Evolutionary conservation across 2,113 vertebrate genomes (phyloP).

Genomic region (Corydoras maculifer): DNA sequence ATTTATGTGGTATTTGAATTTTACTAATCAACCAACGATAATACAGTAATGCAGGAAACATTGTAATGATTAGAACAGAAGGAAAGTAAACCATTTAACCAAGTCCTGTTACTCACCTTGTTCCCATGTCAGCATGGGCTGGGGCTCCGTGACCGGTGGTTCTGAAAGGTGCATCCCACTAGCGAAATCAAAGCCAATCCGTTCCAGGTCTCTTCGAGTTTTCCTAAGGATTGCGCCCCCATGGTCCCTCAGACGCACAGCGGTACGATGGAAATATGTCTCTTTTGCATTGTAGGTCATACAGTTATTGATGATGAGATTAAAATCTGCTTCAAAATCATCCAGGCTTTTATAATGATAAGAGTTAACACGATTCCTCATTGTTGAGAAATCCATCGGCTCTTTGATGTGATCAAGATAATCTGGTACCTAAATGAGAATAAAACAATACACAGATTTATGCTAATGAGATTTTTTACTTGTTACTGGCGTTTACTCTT

Average conservation of each 20-base stretch:
- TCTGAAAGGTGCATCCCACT: conserved; percentile 82
- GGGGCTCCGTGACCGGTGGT: conserved; percentile 71
- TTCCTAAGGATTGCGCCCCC: conserved; percentile 86
- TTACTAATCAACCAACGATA: no score
- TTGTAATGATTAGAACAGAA: no score
- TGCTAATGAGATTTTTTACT: background rate
- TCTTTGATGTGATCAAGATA: conserved; percentile 90
- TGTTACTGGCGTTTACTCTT: no score
- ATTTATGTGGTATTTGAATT: no score
- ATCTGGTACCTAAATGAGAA: conserved; percentile 79
- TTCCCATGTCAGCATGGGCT: conserved; percentile 83
- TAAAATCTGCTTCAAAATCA: conserved; percentile 89
- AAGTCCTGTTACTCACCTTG: conserved; percentile 66
- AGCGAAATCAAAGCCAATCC: conserved; percentile 83
- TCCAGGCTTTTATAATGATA: conserved; percentile 80
- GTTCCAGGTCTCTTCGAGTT: conserved; percentile 76
- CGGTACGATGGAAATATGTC: conserved; percentile 88
- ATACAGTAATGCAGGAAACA: no score
- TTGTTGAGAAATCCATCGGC: conserved; percentile 96
- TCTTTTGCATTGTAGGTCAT: conserved; percentile 97
- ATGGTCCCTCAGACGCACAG: conserved; percentile 85
- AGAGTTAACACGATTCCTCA: conserved; percentile 80
- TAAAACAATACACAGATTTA: conserved; percentile 29
- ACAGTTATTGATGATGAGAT: conserved; percentile 91
- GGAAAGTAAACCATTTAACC: no score